Evolutionary conservation across 2,113 vertebrate genomes (phyloP).

Genomic region (Macquaria australasica): DNA sequence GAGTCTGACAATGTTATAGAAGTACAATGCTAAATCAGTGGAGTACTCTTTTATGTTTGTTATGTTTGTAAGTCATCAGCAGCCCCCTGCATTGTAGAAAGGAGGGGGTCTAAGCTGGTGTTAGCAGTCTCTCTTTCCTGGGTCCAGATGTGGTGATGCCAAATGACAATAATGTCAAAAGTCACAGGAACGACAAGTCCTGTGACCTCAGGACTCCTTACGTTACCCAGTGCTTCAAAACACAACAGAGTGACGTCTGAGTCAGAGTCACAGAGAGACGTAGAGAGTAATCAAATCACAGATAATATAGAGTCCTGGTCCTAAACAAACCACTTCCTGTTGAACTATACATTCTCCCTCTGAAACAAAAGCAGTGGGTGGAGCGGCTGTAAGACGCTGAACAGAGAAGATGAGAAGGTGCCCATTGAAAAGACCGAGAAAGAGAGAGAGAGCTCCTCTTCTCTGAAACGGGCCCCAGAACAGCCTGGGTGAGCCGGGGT

Average conservation of each 20-base stretch:
- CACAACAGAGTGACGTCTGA: not conserved
- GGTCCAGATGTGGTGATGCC: not conserved
- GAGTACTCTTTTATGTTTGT: not conserved
- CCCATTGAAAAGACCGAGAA: constrained; percentile 34
- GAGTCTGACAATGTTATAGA: too few species aligned
- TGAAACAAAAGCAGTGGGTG: constrained; percentile 61
- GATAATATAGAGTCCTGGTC: not conserved
- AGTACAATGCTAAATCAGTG: not conserved
- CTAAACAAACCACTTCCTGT: constrained; percentile 45
- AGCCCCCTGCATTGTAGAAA: not conserved
- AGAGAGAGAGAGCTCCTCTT: constrained; percentile 57
- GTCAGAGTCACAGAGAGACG: not conserved
- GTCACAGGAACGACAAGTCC: not conserved
- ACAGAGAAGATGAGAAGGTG: constrained; percentile 62
- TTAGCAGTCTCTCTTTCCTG: not conserved
- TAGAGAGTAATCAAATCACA: not conserved
- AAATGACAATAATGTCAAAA: not conserved
- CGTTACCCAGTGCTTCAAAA: not conserved
- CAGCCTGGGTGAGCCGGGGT: constrained; percentile 87
- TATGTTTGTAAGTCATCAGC: not conserved
- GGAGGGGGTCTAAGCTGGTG: not conserved
- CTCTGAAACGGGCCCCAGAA: constrained; percentile 84
- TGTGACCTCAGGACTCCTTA: not conserved
- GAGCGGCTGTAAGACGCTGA: constrained; percentile 33
- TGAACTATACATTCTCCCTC: constrained; percentile 37